These are phyloP conservation scores for Idaea biselata DNA, from an alignment of 2,888 invertebrate genomes.

Conservation along the genomic window DNA sequence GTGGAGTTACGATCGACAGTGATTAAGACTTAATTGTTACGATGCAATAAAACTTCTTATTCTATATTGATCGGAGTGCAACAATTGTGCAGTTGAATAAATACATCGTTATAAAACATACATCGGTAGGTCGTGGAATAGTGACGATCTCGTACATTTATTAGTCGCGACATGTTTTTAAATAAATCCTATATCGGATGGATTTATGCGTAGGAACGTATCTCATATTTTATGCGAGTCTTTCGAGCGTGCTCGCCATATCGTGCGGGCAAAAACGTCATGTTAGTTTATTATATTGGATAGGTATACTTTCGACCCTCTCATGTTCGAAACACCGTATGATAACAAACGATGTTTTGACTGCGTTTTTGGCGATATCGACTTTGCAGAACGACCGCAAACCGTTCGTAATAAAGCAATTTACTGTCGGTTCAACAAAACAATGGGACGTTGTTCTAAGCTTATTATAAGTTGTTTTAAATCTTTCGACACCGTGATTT, in stretches of 20 bases:
- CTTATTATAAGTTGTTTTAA: slow-evolving; percentile 78
- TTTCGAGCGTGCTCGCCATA: slow-evolving; percentile 27
- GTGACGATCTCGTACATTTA: slow-evolving; percentile 11
- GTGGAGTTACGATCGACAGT: slow-evolving; percentile 70
- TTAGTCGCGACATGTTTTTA: slow-evolving; percentile 15
- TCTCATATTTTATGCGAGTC: slow-evolving; percentile 28
- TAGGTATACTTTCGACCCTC: slow-evolving; percentile 24
- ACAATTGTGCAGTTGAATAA: not conserved
- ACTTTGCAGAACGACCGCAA: slow-evolving; percentile 63
- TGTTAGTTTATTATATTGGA: slow-evolving; percentile 31
- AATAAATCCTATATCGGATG: slow-evolving; percentile 33
- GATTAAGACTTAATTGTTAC: slow-evolving; percentile 75
- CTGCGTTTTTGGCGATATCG: slow-evolving; percentile 73
- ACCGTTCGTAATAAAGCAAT: slow-evolving; percentile 76
- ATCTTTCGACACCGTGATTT: slow-evolving; percentile 79
- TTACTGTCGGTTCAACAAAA: slow-evolving; percentile 74
- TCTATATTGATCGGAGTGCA: slow-evolving; percentile 30
- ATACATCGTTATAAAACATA: slow-evolving; percentile 23
- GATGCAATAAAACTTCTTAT: slow-evolving; percentile 61
- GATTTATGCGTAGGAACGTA: slow-evolving; percentile 37
- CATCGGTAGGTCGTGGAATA: slow-evolving; percentile 21
- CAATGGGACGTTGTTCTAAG: slow-evolving; percentile 74
- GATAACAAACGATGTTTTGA: slow-evolving; percentile 73
- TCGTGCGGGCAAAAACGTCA: slow-evolving; percentile 21
- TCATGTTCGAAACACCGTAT: slow-evolving; percentile 35